Base-by-base conservation (phyloP, 2,797 vertebrate genomes). In the Channallabes apus region DNA sequence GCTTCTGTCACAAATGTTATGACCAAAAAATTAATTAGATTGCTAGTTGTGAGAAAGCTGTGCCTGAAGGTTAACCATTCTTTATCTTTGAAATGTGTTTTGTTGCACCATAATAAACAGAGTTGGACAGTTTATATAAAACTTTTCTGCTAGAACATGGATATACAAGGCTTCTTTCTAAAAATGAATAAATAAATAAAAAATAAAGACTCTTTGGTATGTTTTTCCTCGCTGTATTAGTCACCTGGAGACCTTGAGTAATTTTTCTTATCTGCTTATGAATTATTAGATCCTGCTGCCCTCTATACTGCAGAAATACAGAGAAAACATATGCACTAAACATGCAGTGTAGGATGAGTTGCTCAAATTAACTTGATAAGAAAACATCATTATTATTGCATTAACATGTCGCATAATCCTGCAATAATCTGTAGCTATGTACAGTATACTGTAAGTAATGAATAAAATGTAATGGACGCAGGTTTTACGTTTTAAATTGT, bases 241-340 rank as follows among this genome's bases (percentile, higher is more conserved):
- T 75, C 72, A 82, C 65, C 83, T 18, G 68, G 38, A 24, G 22
- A 77, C 73, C 76, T 46, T 61, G 59, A 67, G 15, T 56, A 41
- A 90, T 93, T 90, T 80, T 88, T 93, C 91, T 92, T 32, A 77
- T 54, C 54, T 88, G 82, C 89, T 91, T 89, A 92, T 90, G 85
- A 86, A 86, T 68, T 91, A 89, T 3, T 85, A 85, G 82, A 64
- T 86, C 41, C 88, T 84, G 90, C 88, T 91, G 46, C 14, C n/a
- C 72, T 29, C 72, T 56, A 18, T 54, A 56, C 6, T 56, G 72
- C 15, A 20, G 51, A 29, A 29, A 18, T 20, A 75, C 72, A 54
- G 15, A 75, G n/a, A 20, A 29, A 56, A 29, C 1, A 7, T 18
- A 54, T 17, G 6, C 18, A 56, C 56, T 29, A 29, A 75, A 20